Base-by-base conservation (phyloP, 2,888 invertebrate species). In the Chrysolina americana region DNA sequence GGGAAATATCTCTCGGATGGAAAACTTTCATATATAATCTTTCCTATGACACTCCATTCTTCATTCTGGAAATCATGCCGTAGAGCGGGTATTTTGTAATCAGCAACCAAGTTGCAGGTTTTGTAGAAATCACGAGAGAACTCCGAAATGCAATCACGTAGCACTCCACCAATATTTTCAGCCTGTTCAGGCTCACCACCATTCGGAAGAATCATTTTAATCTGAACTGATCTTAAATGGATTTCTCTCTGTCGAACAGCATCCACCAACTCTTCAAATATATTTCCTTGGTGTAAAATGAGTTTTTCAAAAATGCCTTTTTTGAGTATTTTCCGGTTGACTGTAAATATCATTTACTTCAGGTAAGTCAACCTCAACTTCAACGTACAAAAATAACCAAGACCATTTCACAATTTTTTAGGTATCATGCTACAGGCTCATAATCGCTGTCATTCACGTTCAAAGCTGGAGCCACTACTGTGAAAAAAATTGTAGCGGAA, bases 121-220 rank as follows among this genome's bases (percentile, higher is more conserved):
- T 68, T 74, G 65, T 76, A 76, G 66, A 74, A 76, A 28, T 74
- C 63, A 50, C 15, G 53, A 36, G 56, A 74, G 50, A 76, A 76
- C 68, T 76, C 73, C 10, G 70, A 53, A 56, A 76, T 66, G n/a
- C 65, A 53, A 66, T 75, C 73, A 28, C 73, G 48, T 50, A 76
- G 59, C 44, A 76, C 73, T 44, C 73, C 76, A 23, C 64, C 70
- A 28, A 64, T 48, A 41, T 70, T 50, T 70, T 64, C 70, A 17
- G 28, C 56, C 48, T 64, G 47, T 70, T 70, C 70, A 28, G 64
- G 48, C 19, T 23, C 65, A 47, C 65, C 65, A 47, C 65, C 28
- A 28, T 70, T 70, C 17, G 74, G 66, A 53, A 74, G 66, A 68
- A 74, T 65, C 74, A 74, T 76, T 69, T 76, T 71, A 11, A 76